These are phyloP conservation scores for cattle (Bos taurus) DNA, from an alignment of 2,113 vertebrate species.

Conservation along the genomic window ARS-UCD2.0 NC_037329.1:16121501-16122000, in stretches of 20 bases:
- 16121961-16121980: background rate
- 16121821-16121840: background rate
- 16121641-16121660: background rate
- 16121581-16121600: background rate
- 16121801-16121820: background rate
- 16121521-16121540: background rate
- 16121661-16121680: background rate
- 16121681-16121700: background rate
- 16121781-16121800: background rate
- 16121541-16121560: background rate
- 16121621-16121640: rapidly evolving
- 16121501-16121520: background rate
- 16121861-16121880: background rate
- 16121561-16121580: background rate
- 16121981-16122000: background rate
- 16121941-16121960: background rate
- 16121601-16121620: rapidly evolving
- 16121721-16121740: background rate
- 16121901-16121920: background rate
- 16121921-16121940: background rate
- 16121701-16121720: background rate
- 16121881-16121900: background rate
- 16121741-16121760: background rate
- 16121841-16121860: background rate
- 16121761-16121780: background rate